A percentile compares a stretch with the other conserved stretches of the same genome.
Evolutionary conservation across 2,113 vertebrate genomes (phyloP).

Genomic region (Calypte anna): DNA sequence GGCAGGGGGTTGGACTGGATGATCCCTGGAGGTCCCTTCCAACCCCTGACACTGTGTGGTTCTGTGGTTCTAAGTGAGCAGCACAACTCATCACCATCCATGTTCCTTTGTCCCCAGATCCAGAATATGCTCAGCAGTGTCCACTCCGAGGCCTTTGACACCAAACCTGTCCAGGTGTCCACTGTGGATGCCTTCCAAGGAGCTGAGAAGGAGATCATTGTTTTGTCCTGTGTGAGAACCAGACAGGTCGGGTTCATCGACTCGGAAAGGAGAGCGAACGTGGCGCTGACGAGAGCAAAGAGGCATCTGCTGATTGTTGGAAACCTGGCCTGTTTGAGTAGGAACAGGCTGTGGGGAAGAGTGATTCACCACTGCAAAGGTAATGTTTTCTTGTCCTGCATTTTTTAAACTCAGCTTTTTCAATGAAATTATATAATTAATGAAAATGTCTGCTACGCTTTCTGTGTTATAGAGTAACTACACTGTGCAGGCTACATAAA

Average conservation of each 20-base stretch:
- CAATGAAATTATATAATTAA: too few species aligned
- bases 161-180: constrained; percentile 78
- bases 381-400: background rate
- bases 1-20: too few species aligned
- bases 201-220: constrained; percentile 79
- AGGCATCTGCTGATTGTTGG: constrained; percentile 81
- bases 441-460: too few species aligned
- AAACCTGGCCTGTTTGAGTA: constrained; percentile 74
- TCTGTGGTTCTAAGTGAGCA: background rate
- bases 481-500: background rate
- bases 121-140: constrained; percentile 46
- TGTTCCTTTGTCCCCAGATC: constrained; percentile 48
- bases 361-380: constrained; percentile 83
- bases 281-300: constrained; percentile 78
- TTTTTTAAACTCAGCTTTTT: background rate
- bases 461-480: background rate
- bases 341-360: constrained; percentile 75
- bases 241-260: constrained; percentile 81
- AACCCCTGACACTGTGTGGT: too few species aligned
- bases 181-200: constrained; percentile 85
- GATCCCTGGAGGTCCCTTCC: too few species aligned
- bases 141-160: background rate
- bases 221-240: constrained; percentile 82
- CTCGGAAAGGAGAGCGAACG: constrained; percentile 79
- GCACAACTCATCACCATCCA: fast-evolving